These are phyloP conservation scores for Patiria pectinifera DNA, from an alignment of 53 echinoderm and acorn worm species.

Conservation along the genomic window DNA sequence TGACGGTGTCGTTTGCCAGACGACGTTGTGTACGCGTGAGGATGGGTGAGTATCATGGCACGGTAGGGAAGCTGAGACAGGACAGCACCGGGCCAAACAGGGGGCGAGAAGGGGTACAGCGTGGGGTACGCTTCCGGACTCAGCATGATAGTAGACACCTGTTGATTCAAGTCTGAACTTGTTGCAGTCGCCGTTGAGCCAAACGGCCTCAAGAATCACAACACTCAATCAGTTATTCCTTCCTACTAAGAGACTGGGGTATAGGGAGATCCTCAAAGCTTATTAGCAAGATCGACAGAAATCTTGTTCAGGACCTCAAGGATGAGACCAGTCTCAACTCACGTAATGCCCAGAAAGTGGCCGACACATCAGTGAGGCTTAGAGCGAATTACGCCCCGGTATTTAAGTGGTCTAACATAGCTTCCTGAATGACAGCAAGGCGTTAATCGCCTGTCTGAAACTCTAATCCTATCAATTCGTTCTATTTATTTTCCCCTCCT, in stretches of 20 bases:
- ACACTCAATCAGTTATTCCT: not conserved
- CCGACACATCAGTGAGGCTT: constrained; percentile 14
- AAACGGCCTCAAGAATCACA: not conserved
- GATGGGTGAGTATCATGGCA: constrained; percentile 11
- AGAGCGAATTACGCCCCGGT: constrained; percentile 31
- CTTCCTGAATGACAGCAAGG: constrained; percentile 31
- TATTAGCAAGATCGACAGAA: not conserved
- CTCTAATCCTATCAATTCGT: constrained; percentile 53
- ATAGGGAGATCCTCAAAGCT: not conserved
- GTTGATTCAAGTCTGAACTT: not conserved
- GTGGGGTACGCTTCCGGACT: constrained; percentile 23
- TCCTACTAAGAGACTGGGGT: not conserved
- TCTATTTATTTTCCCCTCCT: constrained; percentile 35
- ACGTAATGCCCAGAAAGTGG: not conserved
- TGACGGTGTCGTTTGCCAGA: not conserved
- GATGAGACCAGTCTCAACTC: not conserved
- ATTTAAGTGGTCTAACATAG: constrained; percentile 51
- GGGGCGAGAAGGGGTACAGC: constrained; percentile 22
- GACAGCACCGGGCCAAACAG: constrained; percentile 18
- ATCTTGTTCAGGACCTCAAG: not conserved
- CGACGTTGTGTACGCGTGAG: not conserved
- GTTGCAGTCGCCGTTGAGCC: not conserved
- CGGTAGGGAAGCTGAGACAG: constrained; percentile 4
- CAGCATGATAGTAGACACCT: constrained; percentile 4
- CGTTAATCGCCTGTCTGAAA: constrained; percentile 20